These are phyloP conservation scores for Eupithecia vulgata DNA, from an alignment of 2,888 invertebrate species.

Conservation along the genomic window DNA sequence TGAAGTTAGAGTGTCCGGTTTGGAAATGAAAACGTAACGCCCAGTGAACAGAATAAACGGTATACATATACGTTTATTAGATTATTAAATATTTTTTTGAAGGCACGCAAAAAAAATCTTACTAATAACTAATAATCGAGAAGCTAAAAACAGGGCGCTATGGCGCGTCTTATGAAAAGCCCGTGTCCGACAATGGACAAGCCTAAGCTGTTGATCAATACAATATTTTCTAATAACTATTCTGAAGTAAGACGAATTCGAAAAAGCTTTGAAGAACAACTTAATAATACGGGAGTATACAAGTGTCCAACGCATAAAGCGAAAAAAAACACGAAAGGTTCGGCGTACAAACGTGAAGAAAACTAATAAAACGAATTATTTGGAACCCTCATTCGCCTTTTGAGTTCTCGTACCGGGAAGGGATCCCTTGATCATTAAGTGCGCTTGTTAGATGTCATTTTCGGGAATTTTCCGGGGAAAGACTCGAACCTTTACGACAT, in stretches of 20 bases:
- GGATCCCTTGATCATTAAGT: slow-evolving; percentile 73
- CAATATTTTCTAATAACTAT: neutral
- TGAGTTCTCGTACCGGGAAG: slow-evolving; percentile 64
- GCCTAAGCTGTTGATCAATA: neutral
- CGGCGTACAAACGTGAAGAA: slow-evolving; percentile 34
- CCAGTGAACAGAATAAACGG: neutral
- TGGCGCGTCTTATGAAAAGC: neutral
- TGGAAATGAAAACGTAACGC: neutral
- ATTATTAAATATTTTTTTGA: too few species aligned
- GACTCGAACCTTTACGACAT: slow-evolving; percentile 32
- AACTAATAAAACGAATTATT: slow-evolving; percentile 65
- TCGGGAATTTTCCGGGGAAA: slow-evolving; percentile 52
- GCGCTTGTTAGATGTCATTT: slow-evolving; percentile 68
- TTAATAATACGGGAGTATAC: neutral
- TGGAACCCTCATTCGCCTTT: slow-evolving; percentile 72
- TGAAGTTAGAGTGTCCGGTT: neutral
- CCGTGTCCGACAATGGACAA: neutral
- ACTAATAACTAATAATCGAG: too few species aligned
- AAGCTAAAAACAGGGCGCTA: neutral
- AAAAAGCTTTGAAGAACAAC: neutral
- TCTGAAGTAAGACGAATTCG: neutral
- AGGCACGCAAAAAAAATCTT: too few species aligned
- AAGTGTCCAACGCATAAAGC: neutral
- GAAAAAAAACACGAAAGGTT: slow-evolving; percentile 9
- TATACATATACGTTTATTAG: too few species aligned